Conservation (phyloP, 2,888 invertebrate species). For the Laspeyria flexula region DNA sequence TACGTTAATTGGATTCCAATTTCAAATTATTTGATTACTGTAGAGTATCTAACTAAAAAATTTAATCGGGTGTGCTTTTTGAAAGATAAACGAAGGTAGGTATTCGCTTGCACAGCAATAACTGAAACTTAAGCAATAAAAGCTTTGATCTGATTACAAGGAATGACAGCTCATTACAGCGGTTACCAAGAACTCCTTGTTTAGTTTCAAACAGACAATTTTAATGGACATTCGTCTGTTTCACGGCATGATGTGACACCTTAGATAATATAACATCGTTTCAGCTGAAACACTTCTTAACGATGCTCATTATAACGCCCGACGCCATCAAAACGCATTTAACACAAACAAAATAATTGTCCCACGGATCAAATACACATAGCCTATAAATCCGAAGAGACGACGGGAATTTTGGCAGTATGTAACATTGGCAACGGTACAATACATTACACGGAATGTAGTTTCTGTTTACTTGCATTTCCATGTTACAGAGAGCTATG, state of each 20-base stretch:
- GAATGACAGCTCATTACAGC: constrained; percentile 42
- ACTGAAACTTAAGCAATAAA: constrained; percentile 36
- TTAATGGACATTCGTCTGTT: constrained; percentile 59
- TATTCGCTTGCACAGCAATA: constrained; percentile 32
- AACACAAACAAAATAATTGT: constrained; percentile 42
- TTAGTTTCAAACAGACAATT: constrained; percentile 60
- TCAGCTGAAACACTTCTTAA: constrained; percentile 46
- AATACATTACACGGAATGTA: constrained; percentile 58
- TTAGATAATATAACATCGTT: constrained; percentile 50
- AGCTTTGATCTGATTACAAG: constrained; percentile 49
- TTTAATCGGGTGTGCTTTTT: neutral
- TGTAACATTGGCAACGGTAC: constrained; percentile 64
- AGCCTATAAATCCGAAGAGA: constrained; percentile 53
- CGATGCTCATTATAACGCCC: constrained; percentile 49
- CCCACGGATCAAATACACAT: constrained; percentile 58
- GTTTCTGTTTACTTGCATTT: constrained; percentile 72
- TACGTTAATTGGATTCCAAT: neutral
- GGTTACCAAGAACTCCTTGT: constrained; percentile 56
- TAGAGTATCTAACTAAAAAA: no score
- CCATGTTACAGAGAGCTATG: constrained; percentile 46
- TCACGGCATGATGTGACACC: constrained; percentile 52
- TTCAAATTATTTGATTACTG: neutral
- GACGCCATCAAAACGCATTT: constrained; percentile 42
- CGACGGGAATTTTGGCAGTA: constrained; percentile 68
- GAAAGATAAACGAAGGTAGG: constrained; percentile 12